Evolutionary conservation across 2,888 invertebrate species (phyloP).

Genomic region (Euzophera pinguis): DNA sequence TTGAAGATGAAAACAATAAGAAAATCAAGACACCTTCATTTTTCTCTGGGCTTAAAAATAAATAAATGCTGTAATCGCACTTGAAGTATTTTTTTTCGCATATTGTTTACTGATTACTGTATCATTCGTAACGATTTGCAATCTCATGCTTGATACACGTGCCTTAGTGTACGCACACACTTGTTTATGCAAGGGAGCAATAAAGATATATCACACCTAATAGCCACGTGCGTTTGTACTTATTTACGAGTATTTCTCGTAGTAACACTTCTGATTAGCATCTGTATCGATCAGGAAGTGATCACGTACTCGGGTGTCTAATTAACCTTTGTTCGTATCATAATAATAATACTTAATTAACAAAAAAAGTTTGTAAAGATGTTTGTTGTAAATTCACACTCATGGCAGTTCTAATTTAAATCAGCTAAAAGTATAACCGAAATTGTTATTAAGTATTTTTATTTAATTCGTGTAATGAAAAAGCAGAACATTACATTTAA

Average conservation of each 20-base stretch:
- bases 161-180: not conserved
- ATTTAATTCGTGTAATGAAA: too few species aligned
- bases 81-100: too few species aligned
- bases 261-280: not conserved
- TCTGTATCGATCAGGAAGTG: not conserved
- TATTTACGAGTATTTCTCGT: not conserved
- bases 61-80: too few species aligned
- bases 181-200: not conserved
- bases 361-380: not conserved
- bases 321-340: not conserved
- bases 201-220: not conserved
- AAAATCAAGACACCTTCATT: too few species aligned
- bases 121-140: too few species aligned
- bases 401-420: not conserved
- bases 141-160: not conserved
- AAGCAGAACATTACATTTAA: too few species aligned
- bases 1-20: too few species aligned
- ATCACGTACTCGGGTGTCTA: not conserved
- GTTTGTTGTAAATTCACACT: not conserved
- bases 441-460: too few species aligned
- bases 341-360: not conserved
- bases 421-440: too few species aligned
- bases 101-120: too few species aligned
- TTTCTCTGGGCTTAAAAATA: too few species aligned
- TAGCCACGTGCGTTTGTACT: not conserved